phyloP scores from a whole-genome alignment of 2,888 invertebrate genomes.

The Leucoma salicis region DNA sequence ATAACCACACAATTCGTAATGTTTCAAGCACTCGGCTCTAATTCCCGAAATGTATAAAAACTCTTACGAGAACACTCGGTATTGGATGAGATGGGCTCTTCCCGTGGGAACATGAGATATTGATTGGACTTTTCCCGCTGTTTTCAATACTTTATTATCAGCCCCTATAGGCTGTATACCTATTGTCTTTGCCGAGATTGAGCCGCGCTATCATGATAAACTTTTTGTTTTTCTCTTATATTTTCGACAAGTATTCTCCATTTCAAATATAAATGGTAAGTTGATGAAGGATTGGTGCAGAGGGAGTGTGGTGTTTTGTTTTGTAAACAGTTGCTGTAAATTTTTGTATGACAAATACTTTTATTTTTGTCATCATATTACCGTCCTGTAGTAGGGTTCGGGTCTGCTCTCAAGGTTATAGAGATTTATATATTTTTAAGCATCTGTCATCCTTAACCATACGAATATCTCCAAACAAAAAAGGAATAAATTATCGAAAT shows the following conservation, averaged over 20 bases:
- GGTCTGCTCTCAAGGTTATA: too few relatives aligned
- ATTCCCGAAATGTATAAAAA: constrained; percentile 13
- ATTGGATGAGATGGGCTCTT: constrained; percentile 21
- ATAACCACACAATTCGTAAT: background rate
- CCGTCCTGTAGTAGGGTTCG: too few relatives aligned
- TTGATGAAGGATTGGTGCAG: constrained; percentile 16
- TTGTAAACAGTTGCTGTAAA: constrained; percentile 1
- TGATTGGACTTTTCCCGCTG: constrained; percentile 64
- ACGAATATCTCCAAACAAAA: too few relatives aligned
- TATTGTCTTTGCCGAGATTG: constrained; percentile 51
- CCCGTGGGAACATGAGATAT: constrained; percentile 56
- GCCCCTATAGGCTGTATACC: constrained; percentile 40
- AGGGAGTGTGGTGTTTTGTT: constrained; percentile 10
- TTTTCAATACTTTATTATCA: constrained; percentile 68
- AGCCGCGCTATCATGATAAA: constrained; percentile 36
- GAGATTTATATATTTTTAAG: too few relatives aligned
- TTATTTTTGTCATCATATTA: too few relatives aligned
- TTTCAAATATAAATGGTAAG: constrained; percentile 22
- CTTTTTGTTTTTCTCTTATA: constrained; percentile 24
- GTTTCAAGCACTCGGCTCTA: constrained; percentile 1
- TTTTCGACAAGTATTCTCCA: constrained; percentile 21
- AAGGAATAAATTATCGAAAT: too few relatives aligned
- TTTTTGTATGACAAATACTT: background rate
- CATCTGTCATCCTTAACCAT: too few relatives aligned
- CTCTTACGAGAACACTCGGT: constrained; percentile 7